These are phyloP conservation scores for Frieseomelitta varia DNA, from an alignment of 1,140 invertebrate species.

Conservation along the genomic window DNA sequence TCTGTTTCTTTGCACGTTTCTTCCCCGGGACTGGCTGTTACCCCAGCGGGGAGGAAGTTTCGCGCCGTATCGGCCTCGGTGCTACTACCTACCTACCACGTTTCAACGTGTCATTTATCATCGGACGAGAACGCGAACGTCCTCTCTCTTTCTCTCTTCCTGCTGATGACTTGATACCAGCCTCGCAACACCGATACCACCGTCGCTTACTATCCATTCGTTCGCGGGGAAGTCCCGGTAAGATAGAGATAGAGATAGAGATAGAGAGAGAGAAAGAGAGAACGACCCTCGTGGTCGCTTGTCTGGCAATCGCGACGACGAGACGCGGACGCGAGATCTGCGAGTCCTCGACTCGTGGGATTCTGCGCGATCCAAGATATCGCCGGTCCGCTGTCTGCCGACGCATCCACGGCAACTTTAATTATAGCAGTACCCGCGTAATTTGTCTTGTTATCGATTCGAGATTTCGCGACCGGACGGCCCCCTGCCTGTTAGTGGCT, in stretches of 20 bases:
- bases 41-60: slow-evolving; percentile 70
- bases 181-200: slow-evolving; percentile 59
- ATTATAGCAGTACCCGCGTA: slow-evolving; percentile 41
- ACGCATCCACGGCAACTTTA: slow-evolving; percentile 35
- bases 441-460: slow-evolving; percentile 52
- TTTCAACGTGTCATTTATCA: slow-evolving; percentile 70
- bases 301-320: not conserved
- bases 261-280: not conserved
- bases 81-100: slow-evolving; percentile 57
- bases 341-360: not conserved
- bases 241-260: not conserved
- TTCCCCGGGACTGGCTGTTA: slow-evolving; percentile 23
- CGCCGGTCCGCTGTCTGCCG: slow-evolving; percentile 2
- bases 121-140: slow-evolving; percentile 28
- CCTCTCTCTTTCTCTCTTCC: not conserved
- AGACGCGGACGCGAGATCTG: not conserved
- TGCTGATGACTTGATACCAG: slow-evolving; percentile 57
- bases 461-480: slow-evolving; percentile 37
- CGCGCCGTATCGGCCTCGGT: slow-evolving; percentile 66
- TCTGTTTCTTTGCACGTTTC: slow-evolving; percentile 38
- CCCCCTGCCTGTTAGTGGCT: not conserved
- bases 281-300: not conserved
- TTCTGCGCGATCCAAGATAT: slow-evolving; percentile 48
- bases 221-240: not conserved
- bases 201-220: slow-evolving; percentile 22